Conservation (phyloP, 2,797 vertebrate species). For the Myoxocephalus aenaeus region DNA sequence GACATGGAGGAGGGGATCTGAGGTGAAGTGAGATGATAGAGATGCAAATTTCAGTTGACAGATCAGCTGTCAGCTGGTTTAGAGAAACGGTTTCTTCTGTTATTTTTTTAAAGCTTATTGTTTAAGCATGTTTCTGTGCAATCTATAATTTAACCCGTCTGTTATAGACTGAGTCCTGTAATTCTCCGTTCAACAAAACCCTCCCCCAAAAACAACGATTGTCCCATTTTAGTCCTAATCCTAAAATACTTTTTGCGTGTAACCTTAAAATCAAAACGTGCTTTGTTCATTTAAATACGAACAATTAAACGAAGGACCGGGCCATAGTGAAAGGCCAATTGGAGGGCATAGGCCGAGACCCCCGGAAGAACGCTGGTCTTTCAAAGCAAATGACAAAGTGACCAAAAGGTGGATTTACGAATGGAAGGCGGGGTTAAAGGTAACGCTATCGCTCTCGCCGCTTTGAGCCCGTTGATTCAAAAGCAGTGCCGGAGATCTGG, state of each 20-base stretch:
- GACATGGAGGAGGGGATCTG: slow-evolving; percentile 48
- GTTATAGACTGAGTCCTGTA: background rate
- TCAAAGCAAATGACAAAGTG: background rate
- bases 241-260: too few relatives aligned
- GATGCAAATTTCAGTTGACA: slow-evolving; percentile 48
- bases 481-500: background rate
- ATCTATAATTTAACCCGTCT: background rate
- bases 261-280: too few relatives aligned
- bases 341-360: background rate
- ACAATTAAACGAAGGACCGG: background rate
- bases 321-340: background rate
- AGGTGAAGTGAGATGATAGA: slow-evolving; percentile 43
- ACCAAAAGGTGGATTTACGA: too few relatives aligned
- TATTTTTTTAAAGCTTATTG: slow-evolving; percentile 18
- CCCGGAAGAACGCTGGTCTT: background rate
- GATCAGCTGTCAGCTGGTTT: slow-evolving; percentile 17
- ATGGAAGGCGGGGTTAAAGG: background rate
- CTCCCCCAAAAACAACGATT: background rate
- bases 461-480: background rate
- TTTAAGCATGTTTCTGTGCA: background rate
- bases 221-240: background rate
- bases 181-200: background rate
- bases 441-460: background rate
- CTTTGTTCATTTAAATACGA: too few relatives aligned
- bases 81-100: slow-evolving; percentile 6